These are phyloP conservation scores for Tyria jacobaeae DNA, from an alignment of 2,888 invertebrate species.

Conservation along the genomic window DNA sequence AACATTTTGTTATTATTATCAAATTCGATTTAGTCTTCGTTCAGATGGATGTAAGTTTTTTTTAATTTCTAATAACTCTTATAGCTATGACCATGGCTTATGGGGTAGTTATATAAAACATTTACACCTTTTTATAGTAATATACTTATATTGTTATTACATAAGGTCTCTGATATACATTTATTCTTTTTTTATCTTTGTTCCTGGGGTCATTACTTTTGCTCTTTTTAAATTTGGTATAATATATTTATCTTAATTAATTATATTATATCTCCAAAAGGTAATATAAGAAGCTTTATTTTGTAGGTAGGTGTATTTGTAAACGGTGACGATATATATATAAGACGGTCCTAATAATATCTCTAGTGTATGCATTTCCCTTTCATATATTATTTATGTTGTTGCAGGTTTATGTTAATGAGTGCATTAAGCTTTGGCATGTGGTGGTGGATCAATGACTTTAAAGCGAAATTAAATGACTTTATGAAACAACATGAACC, in stretches of 20 bases:
- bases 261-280: background rate
- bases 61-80: no score
- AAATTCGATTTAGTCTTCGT: background rate
- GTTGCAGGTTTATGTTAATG: constrained; percentile 15
- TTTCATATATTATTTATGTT: background rate
- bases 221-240: background rate
- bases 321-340: no score
- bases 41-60: background rate
- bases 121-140: background rate
- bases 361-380: background rate
- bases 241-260: background rate
- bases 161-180: no score
- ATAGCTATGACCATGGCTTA: background rate
- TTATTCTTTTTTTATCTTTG: background rate
- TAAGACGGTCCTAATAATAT: no score
- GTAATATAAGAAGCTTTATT: no score
- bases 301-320: no score
- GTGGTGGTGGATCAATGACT: constrained; percentile 12
- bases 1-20: background rate
- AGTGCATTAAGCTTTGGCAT: constrained; percentile 4
- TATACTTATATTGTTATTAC: background rate
- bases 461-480: background rate
- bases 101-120: background rate
- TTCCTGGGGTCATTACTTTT: background rate
- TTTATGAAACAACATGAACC: background rate